Percentiles rank a stretch among this genome's conserved stretches.
phyloP scores from a whole-genome alignment of 1,140 invertebrate genomes.

The Drosophila busckii region DNA sequence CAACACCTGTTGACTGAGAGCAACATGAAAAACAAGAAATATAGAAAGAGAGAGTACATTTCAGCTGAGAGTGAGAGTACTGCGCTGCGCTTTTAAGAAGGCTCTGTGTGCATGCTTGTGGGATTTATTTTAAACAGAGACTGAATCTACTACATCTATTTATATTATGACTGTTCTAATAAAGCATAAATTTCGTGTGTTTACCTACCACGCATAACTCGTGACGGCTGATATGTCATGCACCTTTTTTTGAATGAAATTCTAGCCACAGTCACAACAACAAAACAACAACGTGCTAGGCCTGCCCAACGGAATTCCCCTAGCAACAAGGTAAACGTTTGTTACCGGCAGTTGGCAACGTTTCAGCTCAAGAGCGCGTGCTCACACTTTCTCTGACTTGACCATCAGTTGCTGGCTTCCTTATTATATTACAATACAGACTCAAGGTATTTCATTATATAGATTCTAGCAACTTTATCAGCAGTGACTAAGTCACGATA shows the following conservation, averaged over 20 bases:
- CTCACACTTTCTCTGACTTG: conserved; percentile 44
- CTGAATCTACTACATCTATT: no score
- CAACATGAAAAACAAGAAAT: conserved; percentile 9
- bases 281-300: conserved; percentile 16
- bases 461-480: conserved; percentile 9
- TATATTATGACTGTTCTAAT: no score
- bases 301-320: conserved; percentile 39
- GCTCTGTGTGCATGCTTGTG: conserved; percentile 13
- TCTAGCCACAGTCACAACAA: no score
- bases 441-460: conserved; percentile 57
- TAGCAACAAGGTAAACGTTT: conserved; percentile 41
- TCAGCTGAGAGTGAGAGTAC: conserved; percentile 34
- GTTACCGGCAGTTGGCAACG: neutral
- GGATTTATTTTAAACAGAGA: neutral
- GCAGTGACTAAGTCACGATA: neutral
- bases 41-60: conserved; percentile 30
- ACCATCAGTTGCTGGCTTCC: conserved; percentile 30
- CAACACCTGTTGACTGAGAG: conserved; percentile 13
- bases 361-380: conserved; percentile 7
- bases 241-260: no score
- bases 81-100: conserved; percentile 3
- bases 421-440: conserved; percentile 49
- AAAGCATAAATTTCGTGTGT: no score
- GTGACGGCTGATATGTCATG: no score
- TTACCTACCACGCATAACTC: no score